Percentiles rank a stretch among this genome's conserved stretches.
phyloP scores from a whole-genome alignment of 2,113 vertebrate genomes.

The Phycodurus eques region DNA sequence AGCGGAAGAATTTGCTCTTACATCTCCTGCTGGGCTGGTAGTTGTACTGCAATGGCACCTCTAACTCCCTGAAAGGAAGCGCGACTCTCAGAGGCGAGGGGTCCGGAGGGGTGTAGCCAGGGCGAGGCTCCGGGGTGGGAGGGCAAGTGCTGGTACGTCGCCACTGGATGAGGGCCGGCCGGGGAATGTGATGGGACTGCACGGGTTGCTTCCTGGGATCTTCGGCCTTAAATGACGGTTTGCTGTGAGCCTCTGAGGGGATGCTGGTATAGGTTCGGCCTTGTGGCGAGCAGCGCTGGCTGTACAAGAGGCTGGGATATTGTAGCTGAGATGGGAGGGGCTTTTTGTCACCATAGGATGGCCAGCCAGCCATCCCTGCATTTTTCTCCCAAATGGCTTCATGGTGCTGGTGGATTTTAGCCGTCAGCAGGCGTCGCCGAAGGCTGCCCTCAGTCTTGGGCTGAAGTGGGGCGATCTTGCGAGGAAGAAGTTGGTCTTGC shows the following conservation, averaged over 20 bases:
- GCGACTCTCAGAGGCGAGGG: background rate
- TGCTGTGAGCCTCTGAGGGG: conserved; percentile 28
- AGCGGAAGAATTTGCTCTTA: conserved; percentile 20
- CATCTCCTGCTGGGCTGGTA: conserved; percentile 36
- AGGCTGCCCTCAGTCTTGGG: conserved; percentile 68
- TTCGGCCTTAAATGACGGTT: conserved; percentile 25
- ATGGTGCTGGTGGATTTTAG: conserved; percentile 70
- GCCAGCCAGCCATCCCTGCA: background rate
- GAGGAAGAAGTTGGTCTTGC: conserved; percentile 66
- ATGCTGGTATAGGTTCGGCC: conserved; percentile 22
- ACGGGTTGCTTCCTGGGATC: conserved; percentile 12
- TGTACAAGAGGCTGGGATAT: conserved; percentile 35
- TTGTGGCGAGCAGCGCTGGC: conserved; percentile 24
- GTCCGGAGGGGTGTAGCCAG: conserved; percentile 15
- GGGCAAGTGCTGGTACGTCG: conserved; percentile 38
- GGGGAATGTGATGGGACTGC: conserved; percentile 14
- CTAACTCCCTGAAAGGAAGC: conserved; percentile 3
- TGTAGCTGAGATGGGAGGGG: conserved; percentile 32
- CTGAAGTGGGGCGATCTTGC: conserved; percentile 54
- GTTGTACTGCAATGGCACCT: conserved; percentile 41
- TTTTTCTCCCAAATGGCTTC: conserved; percentile 43
- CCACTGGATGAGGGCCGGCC: conserved; percentile 30
- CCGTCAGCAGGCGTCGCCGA: conserved; percentile 66
- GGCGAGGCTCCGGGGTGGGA: conserved; percentile 32
- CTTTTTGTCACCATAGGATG: conserved; percentile 15